These are phyloP conservation scores for Pyrocephalus nanus DNA, from an alignment of 2,797 vertebrate species.

Conservation along the genomic window DNA sequence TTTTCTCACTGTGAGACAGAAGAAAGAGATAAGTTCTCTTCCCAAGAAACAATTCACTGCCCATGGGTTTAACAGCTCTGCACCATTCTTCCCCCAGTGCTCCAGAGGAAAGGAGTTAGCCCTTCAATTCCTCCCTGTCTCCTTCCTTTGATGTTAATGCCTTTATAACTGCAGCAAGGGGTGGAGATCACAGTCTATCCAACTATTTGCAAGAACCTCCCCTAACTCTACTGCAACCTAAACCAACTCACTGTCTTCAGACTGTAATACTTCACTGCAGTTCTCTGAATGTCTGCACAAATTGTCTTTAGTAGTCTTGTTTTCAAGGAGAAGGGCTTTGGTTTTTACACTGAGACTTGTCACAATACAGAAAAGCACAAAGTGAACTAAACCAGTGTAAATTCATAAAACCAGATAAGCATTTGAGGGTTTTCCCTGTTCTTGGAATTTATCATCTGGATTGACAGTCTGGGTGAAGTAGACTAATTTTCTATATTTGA, in stretches of 20 bases:
- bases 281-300: not conserved
- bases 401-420: not conserved
- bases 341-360: not conserved
- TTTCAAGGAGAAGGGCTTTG: not conserved
- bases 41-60: not conserved
- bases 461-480: not conserved
- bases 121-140: not conserved
- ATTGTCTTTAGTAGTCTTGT: not conserved
- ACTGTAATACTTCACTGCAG: not conserved
- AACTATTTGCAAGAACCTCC: conserved; percentile 35
- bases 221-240: not conserved
- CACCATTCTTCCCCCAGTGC: not conserved
- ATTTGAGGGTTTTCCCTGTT: not conserved
- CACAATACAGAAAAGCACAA: not conserved
- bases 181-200: conserved; percentile 26
- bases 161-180: conserved; percentile 59
- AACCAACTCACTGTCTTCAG: not conserved
- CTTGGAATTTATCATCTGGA: not conserved
- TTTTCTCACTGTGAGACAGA: not conserved
- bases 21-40: not conserved
- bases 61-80: not conserved
- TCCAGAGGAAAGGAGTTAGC: not conserved
- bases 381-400: not conserved
- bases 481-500: not conserved
- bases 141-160: not conserved